phyloP scores from a whole-genome alignment of 2,888 invertebrate genomes.

The Argyresthia albistria region DNA sequence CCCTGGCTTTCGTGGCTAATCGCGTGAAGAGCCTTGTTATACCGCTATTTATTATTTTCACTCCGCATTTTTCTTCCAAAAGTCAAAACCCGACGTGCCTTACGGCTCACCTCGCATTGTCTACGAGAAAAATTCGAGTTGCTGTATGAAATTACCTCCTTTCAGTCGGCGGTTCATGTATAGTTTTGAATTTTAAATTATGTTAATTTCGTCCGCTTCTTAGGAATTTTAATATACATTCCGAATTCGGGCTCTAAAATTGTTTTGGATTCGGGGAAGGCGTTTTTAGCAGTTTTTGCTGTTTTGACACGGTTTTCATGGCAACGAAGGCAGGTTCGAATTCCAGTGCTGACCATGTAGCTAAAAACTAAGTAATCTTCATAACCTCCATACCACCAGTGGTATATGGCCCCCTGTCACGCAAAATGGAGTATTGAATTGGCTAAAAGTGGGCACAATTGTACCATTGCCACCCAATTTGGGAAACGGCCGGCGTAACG shows the following conservation, averaged over 20 bases:
- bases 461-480: too few species aligned
- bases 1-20: slow-evolving; percentile 65
- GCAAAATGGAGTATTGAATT: too few species aligned
- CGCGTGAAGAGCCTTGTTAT: slow-evolving; percentile 67
- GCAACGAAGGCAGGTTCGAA: slow-evolving; percentile 44
- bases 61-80: slow-evolving; percentile 53
- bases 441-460: too few species aligned
- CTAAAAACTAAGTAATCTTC: too few species aligned
- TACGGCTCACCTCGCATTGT: slow-evolving; percentile 32
- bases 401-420: too few species aligned
- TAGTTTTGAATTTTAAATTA: slow-evolving; percentile 55
- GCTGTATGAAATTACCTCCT: slow-evolving; percentile 46
- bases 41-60: slow-evolving; percentile 65
- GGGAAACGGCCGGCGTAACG: too few species aligned
- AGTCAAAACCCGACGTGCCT: slow-evolving; percentile 46
- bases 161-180: slow-evolving; percentile 50
- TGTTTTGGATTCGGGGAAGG: too few species aligned
- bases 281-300: background rate
- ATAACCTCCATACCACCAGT: too few species aligned
- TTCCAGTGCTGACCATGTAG: too few species aligned
- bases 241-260: slow-evolving; percentile 13
- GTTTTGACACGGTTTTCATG: slow-evolving; percentile 8
- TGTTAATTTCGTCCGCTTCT: slow-evolving; percentile 36
- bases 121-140: slow-evolving; percentile 31
- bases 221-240: slow-evolving; percentile 24